These are phyloP conservation scores for Myoxocephalus aenaeus DNA, from an alignment of 2,797 vertebrate species.

Conservation along the genomic window DNA sequence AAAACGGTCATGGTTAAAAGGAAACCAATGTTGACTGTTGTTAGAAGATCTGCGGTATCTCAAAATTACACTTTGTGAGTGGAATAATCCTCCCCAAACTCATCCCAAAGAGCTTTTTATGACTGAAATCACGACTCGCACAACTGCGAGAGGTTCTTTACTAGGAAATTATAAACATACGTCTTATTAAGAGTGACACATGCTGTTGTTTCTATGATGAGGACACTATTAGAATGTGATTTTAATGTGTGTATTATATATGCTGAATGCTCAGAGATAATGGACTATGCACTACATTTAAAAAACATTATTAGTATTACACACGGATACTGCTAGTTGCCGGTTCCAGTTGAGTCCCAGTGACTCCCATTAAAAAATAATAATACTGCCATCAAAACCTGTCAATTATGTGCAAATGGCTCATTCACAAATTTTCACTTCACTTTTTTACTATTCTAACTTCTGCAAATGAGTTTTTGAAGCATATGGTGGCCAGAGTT, in stretches of 20 bases:
- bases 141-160: neutral
- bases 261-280: neutral
- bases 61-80: slow-evolving; percentile 14
- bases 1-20: neutral
- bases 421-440: slow-evolving; percentile 27
- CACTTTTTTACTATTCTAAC: neutral
- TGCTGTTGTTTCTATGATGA: neutral
- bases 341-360: slow-evolving; percentile 2
- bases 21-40: slow-evolving; percentile 29
- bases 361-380: neutral
- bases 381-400: neutral
- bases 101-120: neutral
- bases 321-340: neutral
- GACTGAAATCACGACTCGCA: neutral
- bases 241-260: neutral
- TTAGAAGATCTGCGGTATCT: slow-evolving; percentile 16
- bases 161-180: neutral
- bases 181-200: neutral
- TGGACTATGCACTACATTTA: neutral
- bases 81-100: slow-evolving; percentile 6
- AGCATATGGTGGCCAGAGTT: neutral
- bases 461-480: slow-evolving; percentile 7
- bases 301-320: neutral
- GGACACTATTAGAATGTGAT: neutral
- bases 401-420: slow-evolving; percentile 39